Base-by-base conservation (phyloP, 2,888 invertebrate genomes). In the Lamellibrachia satsuma region DNA sequence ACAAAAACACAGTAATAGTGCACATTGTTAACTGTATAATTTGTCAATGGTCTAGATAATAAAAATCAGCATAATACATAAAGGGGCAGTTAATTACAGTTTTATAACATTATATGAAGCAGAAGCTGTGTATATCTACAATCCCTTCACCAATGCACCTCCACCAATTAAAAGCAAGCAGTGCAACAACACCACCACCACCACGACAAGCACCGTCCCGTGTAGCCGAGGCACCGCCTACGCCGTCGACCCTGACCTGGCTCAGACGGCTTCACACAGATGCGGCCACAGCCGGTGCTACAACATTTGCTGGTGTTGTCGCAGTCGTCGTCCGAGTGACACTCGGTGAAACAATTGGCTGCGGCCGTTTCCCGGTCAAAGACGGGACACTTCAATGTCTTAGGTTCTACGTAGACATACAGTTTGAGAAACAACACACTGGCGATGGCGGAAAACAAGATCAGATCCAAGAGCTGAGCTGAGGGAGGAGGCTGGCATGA, bases 241-340 rank as follows among this genome's bases (percentile, higher is more conserved):
- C 75, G 22, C 75, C 22, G 75, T 22, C 6, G 75, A 15, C 75
- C 75, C 75, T 75, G 75, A 75, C 75, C 75, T 75, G 75, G 22
- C 22, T 75, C 75, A 3, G 75, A 75, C 3, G 75, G 75, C 6
- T 75, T 15, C 15, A 75, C 75, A 75, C 75, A 75, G 75, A 75
- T 75, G n/a, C 75, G 75, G 75, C 75, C 75, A 15, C 75, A 75
- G 22, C 75, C 75, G 2, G 75, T 75, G 75, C 75, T 75, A 90
- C 93, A 93, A 92, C 93, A 93, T 90, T 93, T 93, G 90, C 91
- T 91, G 4, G 92, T 55, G 55, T 93, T 93, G 51, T 27, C 60
- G 91, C 93, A 93, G 91, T 93, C 93, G 7, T n/a, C 52, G 90
- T 93, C 75, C n/a, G 22, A 75, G n/a, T 75, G 22, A 75, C 75